Base-by-base conservation (phyloP, 2,888 invertebrate genomes). In the Crossocerus cetratus region DNA sequence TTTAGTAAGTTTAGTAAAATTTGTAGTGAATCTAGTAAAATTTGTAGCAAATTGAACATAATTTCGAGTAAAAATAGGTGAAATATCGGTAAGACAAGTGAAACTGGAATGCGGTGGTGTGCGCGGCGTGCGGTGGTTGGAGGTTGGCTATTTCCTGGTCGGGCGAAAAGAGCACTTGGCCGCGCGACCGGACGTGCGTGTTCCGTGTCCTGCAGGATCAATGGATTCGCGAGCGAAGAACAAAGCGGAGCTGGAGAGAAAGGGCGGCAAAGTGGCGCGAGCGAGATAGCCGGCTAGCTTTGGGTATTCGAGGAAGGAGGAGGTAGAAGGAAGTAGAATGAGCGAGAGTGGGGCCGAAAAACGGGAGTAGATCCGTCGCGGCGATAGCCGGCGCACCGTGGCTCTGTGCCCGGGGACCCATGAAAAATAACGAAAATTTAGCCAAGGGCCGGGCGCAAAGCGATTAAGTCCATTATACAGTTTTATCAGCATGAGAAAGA, bases 401-500 rank as follows among this genome's bases (percentile, higher is more conserved):
- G 64, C 32, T 1, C 59, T 76, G 80, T 83, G 85, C 78, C 74
- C 86, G 83, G 85, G 79, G 84, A 86, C 78, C 86, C 88, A 84
- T 88, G 88, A 87, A 89, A 87, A 89, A 88, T 88, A 89, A 89
- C 89, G 89, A 89, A 90, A 89, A 89, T 87, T 88, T 86, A 84
- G 84, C 76, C 83, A 78, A 69, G 84, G 84, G 86, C 85, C 78
- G 78, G 78, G 79, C 84, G 84, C 86, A 86, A 83, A 87, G 82
- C 89, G 89, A 90, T 90, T 89, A 90, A 88, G 88, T 86, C 87
- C 86, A 89, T 89, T 90, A 89, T 89, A 86, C 84, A 87, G 81
- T 85, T 83, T 89, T 90, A 90, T 90, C 90, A 88, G 89, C 87
- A 86, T 90, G 90, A 88, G 89, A 90, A 89, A 89, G 89, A 90